Conservation (phyloP, 2,888 invertebrate genomes). For the Auanema freiburgensis region DNA sequence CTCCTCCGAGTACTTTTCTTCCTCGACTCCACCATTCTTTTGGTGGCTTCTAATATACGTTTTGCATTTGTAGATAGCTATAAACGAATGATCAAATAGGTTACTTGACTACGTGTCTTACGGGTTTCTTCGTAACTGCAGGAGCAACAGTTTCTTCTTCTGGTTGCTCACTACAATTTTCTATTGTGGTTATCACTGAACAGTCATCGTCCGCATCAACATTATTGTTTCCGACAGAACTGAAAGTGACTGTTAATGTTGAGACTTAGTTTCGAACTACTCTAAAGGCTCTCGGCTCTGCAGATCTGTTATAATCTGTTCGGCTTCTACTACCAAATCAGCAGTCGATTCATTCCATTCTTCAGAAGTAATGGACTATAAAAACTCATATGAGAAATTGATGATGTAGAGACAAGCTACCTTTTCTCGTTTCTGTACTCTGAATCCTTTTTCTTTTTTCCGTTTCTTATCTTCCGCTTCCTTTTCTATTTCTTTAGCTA, state of each 20-base stretch:
- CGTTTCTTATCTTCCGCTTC: conserved; percentile 11
- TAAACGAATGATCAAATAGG: not conserved
- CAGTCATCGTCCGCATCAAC: not conserved
- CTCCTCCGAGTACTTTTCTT: not conserved
- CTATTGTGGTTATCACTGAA: not conserved
- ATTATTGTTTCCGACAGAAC: not conserved
- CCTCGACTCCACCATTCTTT: not conserved
- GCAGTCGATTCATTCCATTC: conserved; percentile 26
- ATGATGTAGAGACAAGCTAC: not conserved
- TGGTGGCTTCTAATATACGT: not conserved
- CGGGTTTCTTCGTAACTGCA: too few species aligned
- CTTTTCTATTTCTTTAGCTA: conserved; percentile 22
- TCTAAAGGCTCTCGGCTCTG: conserved; percentile 1
- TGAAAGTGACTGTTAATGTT: too few species aligned
- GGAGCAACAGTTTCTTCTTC: too few species aligned
- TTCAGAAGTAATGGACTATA: not conserved
- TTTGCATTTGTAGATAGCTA: not conserved
- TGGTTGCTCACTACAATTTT: not conserved
- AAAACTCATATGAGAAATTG: not conserved
- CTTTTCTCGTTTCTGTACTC: not conserved
- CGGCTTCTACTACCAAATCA: conserved; percentile 27
- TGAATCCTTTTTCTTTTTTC: conserved; percentile 3
- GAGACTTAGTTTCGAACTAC: too few species aligned
- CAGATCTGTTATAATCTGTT: conserved; percentile 21
- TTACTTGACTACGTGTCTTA: too few species aligned